These are phyloP conservation scores for Oreortyx pictus DNA, from an alignment of 2,797 vertebrate species.

Conservation along the genomic window DNA sequence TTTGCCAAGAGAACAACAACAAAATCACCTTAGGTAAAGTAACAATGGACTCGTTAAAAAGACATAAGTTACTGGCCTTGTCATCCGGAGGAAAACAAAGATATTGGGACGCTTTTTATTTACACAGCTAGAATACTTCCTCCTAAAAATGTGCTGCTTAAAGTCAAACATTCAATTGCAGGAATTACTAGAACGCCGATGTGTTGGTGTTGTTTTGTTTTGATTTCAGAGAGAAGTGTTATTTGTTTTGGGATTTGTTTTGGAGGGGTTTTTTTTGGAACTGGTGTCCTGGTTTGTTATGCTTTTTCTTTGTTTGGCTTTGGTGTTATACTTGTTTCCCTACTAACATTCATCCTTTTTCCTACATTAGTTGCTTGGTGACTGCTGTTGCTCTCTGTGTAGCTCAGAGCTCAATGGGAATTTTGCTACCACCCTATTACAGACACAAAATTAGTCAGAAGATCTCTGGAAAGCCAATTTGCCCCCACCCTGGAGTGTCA, in stretches of 20 bases:
- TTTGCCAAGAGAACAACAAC: conserved; percentile 7
- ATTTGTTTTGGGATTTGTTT: conserved; percentile 56
- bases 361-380: conserved; percentile 22
- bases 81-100: conserved; percentile 36
- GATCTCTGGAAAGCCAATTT: not conserved
- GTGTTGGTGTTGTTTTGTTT: not conserved
- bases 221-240: not conserved
- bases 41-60: conserved; percentile 59
- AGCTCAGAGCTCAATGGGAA: not conserved
- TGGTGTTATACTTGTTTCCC: not conserved
- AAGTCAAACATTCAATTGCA: conserved; percentile 23
- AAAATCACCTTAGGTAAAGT: conserved; percentile 17
- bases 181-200: conserved; percentile 50
- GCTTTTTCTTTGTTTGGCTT: conserved; percentile 28
- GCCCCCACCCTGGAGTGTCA: fast-evolving
- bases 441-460: conserved; percentile 8
- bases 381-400: not conserved
- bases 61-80: conserved; percentile 57
- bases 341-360: not conserved
- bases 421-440: not conserved
- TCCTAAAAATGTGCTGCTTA: conserved; percentile 12
- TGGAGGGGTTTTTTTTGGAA: not conserved
- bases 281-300: not conserved
- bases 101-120: conserved; percentile 12
- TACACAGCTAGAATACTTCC: conserved; percentile 4